phyloP scores from a whole-genome alignment of 2,113 vertebrate genomes.

The Maccullochella peelii region DNA sequence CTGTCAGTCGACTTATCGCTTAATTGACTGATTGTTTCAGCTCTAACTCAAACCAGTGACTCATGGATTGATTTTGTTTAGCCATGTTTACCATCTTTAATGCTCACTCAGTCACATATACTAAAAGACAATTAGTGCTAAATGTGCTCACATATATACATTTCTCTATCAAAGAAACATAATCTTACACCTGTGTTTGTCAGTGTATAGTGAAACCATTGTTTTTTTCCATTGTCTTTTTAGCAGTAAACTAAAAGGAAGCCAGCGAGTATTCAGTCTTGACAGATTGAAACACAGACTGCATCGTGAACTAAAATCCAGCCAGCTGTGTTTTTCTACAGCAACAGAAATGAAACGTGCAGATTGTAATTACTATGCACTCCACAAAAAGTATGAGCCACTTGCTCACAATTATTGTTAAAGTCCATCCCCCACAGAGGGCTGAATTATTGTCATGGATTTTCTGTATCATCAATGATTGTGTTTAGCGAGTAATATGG shows the following conservation, averaged over 20 bases:
- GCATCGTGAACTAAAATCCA: conserved; percentile 31
- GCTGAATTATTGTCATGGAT: conserved; percentile 49
- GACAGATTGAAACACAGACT: conserved; percentile 27
- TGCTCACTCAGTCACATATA: neutral
- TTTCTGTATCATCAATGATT: conserved; percentile 51
- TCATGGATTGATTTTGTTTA: neutral
- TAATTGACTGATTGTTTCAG: too few relatives aligned
- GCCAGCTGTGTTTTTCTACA: conserved; percentile 47
- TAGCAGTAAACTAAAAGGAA: conserved; percentile 10
- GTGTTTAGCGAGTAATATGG: conserved; percentile 56
- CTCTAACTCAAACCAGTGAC: neutral
- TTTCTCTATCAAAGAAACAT: neutral
- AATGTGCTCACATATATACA: neutral
- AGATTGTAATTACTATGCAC: conserved; percentile 57
- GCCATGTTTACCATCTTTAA: neutral
- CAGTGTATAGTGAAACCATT: neutral
- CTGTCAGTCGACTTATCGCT: too few relatives aligned
- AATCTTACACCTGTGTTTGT: neutral
- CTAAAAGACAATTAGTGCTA: neutral
- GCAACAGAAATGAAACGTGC: conserved; percentile 44
- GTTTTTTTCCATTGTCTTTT: neutral
- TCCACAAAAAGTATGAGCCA: conserved; percentile 51
- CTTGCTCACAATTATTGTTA: conserved; percentile 59
- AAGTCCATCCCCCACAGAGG: conserved; percentile 38
- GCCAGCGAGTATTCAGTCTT: neutral